Conservation (phyloP, 2,797 vertebrate species). For the Alauda arvensis region DNA sequence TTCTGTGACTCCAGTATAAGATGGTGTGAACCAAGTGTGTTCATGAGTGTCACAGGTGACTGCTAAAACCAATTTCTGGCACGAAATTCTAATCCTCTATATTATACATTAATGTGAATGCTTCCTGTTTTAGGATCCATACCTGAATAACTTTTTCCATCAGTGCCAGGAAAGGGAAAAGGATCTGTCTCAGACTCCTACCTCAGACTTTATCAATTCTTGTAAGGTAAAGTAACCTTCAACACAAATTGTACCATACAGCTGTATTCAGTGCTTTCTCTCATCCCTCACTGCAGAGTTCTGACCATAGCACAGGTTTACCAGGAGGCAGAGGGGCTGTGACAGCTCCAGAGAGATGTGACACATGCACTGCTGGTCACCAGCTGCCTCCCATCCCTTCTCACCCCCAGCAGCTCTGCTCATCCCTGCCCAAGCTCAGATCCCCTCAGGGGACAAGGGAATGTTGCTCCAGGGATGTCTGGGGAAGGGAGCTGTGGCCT, state of each 20-base stretch:
- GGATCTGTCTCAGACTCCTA: slow-evolving; percentile 87
- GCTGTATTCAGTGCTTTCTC: neutral
- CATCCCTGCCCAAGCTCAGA: neutral
- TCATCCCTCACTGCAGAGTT: neutral
- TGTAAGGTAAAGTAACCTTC: slow-evolving; percentile 82
- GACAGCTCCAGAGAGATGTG: neutral
- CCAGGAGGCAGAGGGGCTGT: neutral
- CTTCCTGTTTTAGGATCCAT: slow-evolving; percentile 83
- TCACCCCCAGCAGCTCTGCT: neutral
- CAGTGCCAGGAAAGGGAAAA: slow-evolving; percentile 95
- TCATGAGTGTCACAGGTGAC: neutral
- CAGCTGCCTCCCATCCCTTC: neutral
- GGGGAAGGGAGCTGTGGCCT: neutral
- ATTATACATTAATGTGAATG: neutral
- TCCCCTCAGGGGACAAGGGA: neutral
- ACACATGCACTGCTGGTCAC: neutral
- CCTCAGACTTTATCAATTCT: slow-evolving; percentile 88
- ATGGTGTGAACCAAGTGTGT: neutral
- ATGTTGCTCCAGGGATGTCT: neutral
- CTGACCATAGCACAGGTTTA: neutral
- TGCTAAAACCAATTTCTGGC: neutral
- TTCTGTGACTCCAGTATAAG: neutral
- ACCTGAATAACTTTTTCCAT: slow-evolving; percentile 92
- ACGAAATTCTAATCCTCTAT: neutral
- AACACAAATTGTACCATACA: neutral